These are phyloP conservation scores for Condylura cristata DNA, from an alignment of 2,113 vertebrate species.

Conservation along the genomic window DNA sequence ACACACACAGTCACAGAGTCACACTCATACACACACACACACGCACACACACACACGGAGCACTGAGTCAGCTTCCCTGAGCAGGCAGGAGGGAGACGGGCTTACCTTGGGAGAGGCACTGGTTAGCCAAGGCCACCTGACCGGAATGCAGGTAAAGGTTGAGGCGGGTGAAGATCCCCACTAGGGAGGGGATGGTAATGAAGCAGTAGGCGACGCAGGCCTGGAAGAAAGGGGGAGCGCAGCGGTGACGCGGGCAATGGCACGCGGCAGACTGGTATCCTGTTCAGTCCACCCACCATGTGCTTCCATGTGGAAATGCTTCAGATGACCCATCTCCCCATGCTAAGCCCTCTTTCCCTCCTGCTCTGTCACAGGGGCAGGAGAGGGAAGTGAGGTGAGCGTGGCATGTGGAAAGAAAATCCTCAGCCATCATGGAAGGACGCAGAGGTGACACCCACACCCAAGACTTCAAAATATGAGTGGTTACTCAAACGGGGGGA, in stretches of 20 bases:
- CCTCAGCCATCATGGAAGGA: neutral
- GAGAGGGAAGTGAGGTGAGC: rapidly evolving
- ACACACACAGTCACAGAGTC: neutral
- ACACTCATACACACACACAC: neutral
- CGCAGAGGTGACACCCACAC: neutral
- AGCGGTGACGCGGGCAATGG: neutral
- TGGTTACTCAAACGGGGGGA: neutral
- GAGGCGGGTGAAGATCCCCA: conserved; percentile 93
- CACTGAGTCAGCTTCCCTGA: neutral
- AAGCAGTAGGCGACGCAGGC: conserved; percentile 99
- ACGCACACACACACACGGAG: no score
- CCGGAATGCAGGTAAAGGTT: conserved; percentile 96
- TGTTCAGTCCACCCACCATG: neutral
- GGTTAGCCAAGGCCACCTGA: conserved; percentile 97
- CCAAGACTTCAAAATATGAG: neutral
- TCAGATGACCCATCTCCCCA: neutral
- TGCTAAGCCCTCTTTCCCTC: neutral
- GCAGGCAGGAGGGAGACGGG: neutral
- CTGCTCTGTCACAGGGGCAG: neutral
- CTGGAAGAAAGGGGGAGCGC: conserved; percentile 77
- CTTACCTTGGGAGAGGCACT: conserved; percentile 99
- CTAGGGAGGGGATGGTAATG: conserved; percentile 97
- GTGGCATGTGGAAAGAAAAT: neutral
- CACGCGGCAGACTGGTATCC: rapidly evolving
- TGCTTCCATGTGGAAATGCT: neutral